Evolutionary conservation across 2,888 invertebrate species (phyloP).

Genomic region (Sisyra nigra): DNA sequence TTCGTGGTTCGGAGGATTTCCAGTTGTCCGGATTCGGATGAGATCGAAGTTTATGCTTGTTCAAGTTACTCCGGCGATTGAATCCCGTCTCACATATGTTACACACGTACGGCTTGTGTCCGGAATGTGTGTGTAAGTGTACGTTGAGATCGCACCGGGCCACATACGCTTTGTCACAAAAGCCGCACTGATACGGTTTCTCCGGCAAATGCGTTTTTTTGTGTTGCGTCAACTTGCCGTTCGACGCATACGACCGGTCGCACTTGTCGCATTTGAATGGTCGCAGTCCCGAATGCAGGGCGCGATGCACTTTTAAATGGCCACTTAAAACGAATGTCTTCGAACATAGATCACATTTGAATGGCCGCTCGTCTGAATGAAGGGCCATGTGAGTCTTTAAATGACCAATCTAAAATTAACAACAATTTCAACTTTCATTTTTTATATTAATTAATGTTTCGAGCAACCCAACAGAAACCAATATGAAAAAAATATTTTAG

Average conservation of each 20-base stretch:
- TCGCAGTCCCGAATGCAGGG: neutral
- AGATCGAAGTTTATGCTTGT: neutral
- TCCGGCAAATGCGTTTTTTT: neutral
- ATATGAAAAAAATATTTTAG: no score
- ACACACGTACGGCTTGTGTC: neutral
- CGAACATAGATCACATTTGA: neutral
- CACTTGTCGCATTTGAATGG: neutral
- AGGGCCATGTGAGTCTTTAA: neutral
- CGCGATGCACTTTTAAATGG: neutral
- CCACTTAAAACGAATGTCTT: neutral
- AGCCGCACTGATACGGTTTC: neutral
- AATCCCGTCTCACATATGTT: neutral
- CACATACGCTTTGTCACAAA: neutral
- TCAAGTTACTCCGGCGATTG: neutral
- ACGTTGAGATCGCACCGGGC: neutral
- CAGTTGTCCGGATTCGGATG: no score
- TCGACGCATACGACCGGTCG: neutral
- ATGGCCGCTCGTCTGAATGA: slow-evolving; percentile 1
- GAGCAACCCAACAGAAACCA: no score
- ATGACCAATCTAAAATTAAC: neutral
- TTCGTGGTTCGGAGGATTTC: no score
- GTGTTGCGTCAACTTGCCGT: neutral
- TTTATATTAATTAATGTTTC: no score
- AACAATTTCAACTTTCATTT: no score
- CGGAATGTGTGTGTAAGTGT: neutral